Base-by-base conservation (phyloP, 2,888 invertebrate genomes). In the Limnephilus rhombicus region DNA sequence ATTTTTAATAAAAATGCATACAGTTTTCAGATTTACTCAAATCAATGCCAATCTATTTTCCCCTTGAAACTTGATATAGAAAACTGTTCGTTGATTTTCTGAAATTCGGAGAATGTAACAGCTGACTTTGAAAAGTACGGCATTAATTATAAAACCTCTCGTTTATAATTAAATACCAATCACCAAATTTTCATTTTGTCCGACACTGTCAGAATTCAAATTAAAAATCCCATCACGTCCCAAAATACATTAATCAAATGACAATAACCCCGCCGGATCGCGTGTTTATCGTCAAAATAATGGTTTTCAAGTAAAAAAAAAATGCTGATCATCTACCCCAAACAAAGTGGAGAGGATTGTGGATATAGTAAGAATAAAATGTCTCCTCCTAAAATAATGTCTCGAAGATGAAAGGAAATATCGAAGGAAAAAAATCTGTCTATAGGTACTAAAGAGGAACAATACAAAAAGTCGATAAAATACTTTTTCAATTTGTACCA, bases 191-290 rank as follows among this genome's bases (percentile, higher is more conserved):
- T 85, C 45, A 24, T 45, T 85, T 85, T 15, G 34, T 83, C 45
- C 37, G n/a, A 85, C 24, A 12, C 34, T 83, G 31, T n/a, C 68
- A 68, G 41, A 45, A 85, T 18, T n/a, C 45, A 85, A 41, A 85
- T 85, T 85, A 45, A 85, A 85, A 85, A 85, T 85, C n/a, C 85
- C 24, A n/a, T n/a, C 85, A 41, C 41, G 85, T 85, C 18, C 37
- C 85, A 5, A 45, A 85, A 85, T 45, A n/a, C 37, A 85, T 85
- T 41, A 85, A 85, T 85, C 85, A 85, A 85, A 45, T 85, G 85
- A 85, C 45, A 85, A 85, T 45, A 85, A 85, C 24, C 1, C 34
- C 15, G 34, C 82, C 31, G 34, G 82, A 31, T 83, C 82, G 37
- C 41, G 85, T 85, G 85, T 85, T 85, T 85, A 83, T 83, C 9